Evolutionary conservation across 2,888 invertebrate genomes (phyloP).

Genomic region (Drosophila crucigera): DNA sequence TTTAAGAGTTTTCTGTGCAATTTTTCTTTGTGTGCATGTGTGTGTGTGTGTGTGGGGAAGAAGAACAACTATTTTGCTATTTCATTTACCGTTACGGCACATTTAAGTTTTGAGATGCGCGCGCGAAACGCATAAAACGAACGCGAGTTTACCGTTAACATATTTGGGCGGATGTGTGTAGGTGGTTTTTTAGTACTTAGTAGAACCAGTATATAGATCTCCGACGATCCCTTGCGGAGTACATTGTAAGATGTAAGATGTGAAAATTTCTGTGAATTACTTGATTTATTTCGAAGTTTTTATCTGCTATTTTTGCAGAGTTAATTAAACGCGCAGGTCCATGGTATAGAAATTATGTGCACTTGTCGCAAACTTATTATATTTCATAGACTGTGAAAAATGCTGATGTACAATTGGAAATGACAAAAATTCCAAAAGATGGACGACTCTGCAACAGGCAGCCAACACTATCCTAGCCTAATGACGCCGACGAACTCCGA

Average conservation of each 20-base stretch:
- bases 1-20: constrained; percentile 71
- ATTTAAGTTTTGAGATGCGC: constrained; percentile 80
- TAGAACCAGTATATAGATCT: constrained; percentile 3
- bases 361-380: constrained; percentile 82
- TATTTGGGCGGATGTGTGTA: constrained; percentile 54
- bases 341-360: constrained; percentile 45
- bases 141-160: constrained; percentile 80
- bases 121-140: constrained; percentile 79
- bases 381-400: constrained; percentile 83
- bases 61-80: constrained; percentile 62
- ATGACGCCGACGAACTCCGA: constrained; percentile 16
- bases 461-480: constrained; percentile 7
- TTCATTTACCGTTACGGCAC: constrained; percentile 81
- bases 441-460: background rate
- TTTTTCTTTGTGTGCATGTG: constrained; percentile 20
- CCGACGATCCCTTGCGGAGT: constrained; percentile 6
- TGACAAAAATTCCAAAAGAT: constrained; percentile 42
- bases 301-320: constrained; percentile 23
- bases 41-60: constrained; percentile 17
- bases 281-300: constrained; percentile 18
- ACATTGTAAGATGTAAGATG: constrained; percentile 31
- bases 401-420: constrained; percentile 57
- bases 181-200: constrained; percentile 36
- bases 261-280: constrained; percentile 33
- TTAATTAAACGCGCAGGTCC: constrained; percentile 31